These are phyloP conservation scores for Spodoptera litura DNA, from an alignment of 1,140 invertebrate species.

Conservation along the genomic window DNA sequence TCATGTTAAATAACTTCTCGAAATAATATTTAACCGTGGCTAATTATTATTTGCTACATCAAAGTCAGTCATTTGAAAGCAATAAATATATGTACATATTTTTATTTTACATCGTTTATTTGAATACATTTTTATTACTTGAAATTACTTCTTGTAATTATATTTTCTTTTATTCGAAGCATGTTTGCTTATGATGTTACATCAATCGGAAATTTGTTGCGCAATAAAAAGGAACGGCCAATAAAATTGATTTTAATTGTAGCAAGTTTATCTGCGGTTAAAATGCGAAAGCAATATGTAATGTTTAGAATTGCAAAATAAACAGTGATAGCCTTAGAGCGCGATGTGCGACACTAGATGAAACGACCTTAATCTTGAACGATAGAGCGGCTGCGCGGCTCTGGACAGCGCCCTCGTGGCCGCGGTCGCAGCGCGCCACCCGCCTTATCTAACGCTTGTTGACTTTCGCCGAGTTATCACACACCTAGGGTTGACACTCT, in stretches of 20 bases:
- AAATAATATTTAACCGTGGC: conserved; percentile 3
- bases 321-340: conserved; percentile 30
- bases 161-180: neutral
- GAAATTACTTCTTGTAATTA: neutral
- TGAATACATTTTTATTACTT: neutral
- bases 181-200: neutral
- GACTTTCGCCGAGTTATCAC: conserved; percentile 56
- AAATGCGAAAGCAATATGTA: neutral
- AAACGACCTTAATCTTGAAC: conserved; percentile 82
- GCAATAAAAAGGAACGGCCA: neutral
- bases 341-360: conserved; percentile 53
- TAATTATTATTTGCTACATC: neutral
- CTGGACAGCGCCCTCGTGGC: conserved; percentile 67
- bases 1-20: conserved; percentile 15
- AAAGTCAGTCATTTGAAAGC: neutral
- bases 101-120: no score
- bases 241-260: neutral
- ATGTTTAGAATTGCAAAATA: conserved; percentile 2
- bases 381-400: conserved; percentile 64
- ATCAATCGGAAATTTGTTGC: neutral
- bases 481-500: conserved; percentile 30
- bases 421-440: neutral
- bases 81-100: neutral
- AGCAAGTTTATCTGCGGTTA: neutral
- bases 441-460: conserved; percentile 67